Percentiles rank a stretch among this genome's conserved stretches.
phyloP scores from a whole-genome alignment of 2,113 vertebrate genomes.

The Psophia crepitans region DNA sequence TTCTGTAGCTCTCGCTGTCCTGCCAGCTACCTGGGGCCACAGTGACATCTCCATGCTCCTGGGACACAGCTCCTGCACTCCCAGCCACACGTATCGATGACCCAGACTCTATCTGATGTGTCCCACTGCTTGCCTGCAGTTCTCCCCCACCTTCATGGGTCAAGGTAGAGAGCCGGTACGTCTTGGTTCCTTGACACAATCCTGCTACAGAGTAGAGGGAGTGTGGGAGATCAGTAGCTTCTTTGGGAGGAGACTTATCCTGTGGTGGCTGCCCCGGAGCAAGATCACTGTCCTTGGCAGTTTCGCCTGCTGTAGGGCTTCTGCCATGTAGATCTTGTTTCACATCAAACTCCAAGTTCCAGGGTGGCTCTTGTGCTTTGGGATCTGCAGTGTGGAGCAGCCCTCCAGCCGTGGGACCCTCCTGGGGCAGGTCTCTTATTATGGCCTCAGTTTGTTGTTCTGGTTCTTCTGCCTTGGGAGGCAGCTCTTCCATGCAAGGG shows the following conservation, averaged over 20 bases:
- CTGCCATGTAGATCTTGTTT: neutral
- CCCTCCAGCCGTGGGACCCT: neutral
- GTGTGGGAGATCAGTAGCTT: neutral
- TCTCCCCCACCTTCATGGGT: neutral
- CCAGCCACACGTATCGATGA: neutral
- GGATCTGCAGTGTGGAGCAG: neutral
- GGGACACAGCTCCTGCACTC: neutral
- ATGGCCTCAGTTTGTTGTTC: neutral
- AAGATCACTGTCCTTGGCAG: neutral
- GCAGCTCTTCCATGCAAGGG: neutral
- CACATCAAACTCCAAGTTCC: neutral
- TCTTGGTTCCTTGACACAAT: neutral
- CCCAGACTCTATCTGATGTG: neutral
- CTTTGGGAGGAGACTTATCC: neutral
- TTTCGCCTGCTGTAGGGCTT: neutral
- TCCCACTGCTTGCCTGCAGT: neutral
- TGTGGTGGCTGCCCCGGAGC: fast-evolving
- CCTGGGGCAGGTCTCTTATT: neutral
- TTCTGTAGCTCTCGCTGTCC: slow-evolving; percentile 18
- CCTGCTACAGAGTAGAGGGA: neutral
- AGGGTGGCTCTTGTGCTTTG: neutral
- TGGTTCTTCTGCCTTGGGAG: neutral
- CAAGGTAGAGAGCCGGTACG: neutral
- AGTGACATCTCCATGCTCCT: neutral
- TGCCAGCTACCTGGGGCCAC: neutral